Conservation (phyloP, 2,113 vertebrate genomes). For the Tychaedon coryphoeus region DNA sequence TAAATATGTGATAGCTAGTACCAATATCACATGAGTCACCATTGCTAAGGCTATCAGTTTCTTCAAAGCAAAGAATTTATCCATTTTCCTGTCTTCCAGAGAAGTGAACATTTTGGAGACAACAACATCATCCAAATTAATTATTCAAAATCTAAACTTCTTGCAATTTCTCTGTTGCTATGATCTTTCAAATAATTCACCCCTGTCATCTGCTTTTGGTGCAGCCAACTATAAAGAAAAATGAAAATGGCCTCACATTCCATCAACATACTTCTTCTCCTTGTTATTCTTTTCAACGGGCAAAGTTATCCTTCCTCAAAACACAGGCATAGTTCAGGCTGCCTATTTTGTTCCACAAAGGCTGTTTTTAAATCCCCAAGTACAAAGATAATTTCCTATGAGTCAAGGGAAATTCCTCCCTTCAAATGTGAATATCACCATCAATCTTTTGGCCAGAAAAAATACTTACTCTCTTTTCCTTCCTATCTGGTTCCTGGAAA, state of each 20-base stretch:
- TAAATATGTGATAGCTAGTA: neutral
- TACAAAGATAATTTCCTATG: slow-evolving; percentile 30
- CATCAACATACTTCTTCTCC: neutral
- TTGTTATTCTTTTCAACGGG: neutral
- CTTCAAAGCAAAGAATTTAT: neutral
- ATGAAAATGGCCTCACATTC: neutral
- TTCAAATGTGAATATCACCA: neutral
- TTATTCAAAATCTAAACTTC: neutral
- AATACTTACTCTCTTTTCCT: neutral
- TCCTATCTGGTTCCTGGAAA: slow-evolving; percentile 9
- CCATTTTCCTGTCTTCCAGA: neutral
- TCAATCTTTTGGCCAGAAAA: neutral
- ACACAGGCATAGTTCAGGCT: neutral
- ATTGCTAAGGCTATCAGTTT: neutral
- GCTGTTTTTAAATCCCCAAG: neutral
- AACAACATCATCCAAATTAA: neutral
- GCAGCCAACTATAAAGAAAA: neutral
- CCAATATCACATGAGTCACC: neutral
- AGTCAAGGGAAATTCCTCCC: slow-evolving; percentile 21
- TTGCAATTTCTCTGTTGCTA: neutral
- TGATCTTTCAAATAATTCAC: neutral
- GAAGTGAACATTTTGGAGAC: neutral
- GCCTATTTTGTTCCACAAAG: neutral
- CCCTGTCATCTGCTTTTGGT: neutral
- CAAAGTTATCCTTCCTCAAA: slow-evolving; percentile 7